Conservation (phyloP, 1,140 invertebrate species). For the Megalonaias nervosa region DNA sequence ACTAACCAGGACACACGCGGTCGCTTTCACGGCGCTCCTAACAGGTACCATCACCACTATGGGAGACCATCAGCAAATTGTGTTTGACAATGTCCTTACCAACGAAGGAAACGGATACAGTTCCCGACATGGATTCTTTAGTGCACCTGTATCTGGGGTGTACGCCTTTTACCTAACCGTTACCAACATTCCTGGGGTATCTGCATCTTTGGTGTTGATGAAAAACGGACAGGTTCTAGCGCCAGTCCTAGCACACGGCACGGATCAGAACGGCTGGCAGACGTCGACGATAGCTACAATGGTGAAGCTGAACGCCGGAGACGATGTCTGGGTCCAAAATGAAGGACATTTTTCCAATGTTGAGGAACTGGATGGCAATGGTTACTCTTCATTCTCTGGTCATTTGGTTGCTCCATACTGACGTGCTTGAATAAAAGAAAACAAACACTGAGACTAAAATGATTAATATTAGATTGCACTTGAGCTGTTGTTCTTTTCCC, state of each 20-base stretch:
- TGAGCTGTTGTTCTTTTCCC: too few species aligned
- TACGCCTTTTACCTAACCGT: background rate
- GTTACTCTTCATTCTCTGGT: background rate
- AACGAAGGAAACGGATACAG: slow-evolving; percentile 16
- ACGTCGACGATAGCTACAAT: slow-evolving; percentile 1
- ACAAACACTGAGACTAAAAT: too few species aligned
- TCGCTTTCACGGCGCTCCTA: slow-evolving; percentile 2
- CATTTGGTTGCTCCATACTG: slow-evolving; percentile 1
- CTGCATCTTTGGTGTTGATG: background rate
- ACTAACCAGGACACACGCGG: background rate
- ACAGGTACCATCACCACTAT: background rate
- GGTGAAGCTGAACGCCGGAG: background rate
- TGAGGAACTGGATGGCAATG: background rate
- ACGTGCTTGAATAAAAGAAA: too few species aligned
- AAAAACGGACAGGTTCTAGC: background rate
- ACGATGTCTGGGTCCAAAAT: background rate
- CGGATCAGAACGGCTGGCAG: background rate
- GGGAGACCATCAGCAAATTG: slow-evolving; percentile 8
- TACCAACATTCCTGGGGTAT: background rate
- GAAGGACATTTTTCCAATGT: background rate
- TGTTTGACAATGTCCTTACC: slow-evolving; percentile 8
- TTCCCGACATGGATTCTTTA: background rate
- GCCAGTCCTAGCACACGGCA: background rate
- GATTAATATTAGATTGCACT: too few species aligned
- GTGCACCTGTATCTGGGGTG: background rate